Conservation (phyloP, 2,797 vertebrate genomes). For the Eospalax fontanierii region DNA sequence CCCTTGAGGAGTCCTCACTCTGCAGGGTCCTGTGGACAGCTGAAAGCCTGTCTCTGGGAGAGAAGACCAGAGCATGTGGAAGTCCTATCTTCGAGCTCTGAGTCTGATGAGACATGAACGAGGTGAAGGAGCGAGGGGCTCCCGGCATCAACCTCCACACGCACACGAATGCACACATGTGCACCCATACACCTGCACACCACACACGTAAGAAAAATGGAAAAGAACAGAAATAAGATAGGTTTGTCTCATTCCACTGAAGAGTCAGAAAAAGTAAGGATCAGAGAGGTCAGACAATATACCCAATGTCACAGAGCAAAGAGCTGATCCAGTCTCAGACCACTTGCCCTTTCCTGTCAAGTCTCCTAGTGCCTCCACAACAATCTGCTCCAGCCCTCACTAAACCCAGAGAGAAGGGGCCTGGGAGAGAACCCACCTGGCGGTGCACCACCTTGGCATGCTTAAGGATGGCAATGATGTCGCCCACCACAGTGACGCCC, state of each 20-base stretch:
- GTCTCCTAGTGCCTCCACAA: background rate
- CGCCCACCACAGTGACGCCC: constrained; percentile 96
- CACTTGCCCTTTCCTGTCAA: background rate
- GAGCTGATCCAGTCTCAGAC: background rate
- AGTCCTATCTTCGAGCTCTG: too few species aligned
- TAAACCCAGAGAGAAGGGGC: background rate
- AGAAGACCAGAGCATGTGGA: too few species aligned
- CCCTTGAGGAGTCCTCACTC: background rate
- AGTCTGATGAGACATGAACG: too few species aligned
- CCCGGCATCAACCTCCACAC: background rate
- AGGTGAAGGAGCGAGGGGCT: background rate
- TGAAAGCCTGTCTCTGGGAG: background rate
- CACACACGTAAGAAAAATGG: background rate
- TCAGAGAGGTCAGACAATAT: background rate
- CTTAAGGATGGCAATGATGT: constrained; percentile 97
- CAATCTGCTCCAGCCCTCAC: fast-evolving
- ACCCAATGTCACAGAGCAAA: constrained; percentile 34
- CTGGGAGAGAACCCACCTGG: constrained; percentile 90
- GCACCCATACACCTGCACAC: background rate
- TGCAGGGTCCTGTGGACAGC: background rate
- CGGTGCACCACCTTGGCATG: constrained; percentile 96
- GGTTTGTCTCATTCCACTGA: background rate
- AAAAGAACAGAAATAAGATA: background rate
- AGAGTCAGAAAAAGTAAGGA: background rate
- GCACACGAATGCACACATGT: background rate